A percentile compares a stretch with the other conserved stretches of the same genome.
Evolutionary conservation across 2,888 invertebrate species (phyloP).

Genomic region (Diabrotica balteata): DNA sequence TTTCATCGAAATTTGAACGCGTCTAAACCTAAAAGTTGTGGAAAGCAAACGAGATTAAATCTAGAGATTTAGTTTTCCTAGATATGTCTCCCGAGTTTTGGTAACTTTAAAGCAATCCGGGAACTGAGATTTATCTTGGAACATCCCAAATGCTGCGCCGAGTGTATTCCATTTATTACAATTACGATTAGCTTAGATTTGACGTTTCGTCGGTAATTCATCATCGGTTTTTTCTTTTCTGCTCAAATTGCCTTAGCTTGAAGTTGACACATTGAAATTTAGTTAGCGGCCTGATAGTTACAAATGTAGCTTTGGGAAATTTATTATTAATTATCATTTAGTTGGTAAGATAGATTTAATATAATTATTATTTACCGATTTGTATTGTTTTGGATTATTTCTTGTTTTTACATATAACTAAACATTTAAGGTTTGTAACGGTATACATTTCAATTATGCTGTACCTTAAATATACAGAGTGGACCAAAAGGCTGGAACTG

Average conservation of each 20-base stretch:
- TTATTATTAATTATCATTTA: no score
- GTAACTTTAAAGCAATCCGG: conserved; percentile 27
- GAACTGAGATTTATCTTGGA: conserved; percentile 28
- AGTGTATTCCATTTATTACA: conserved; percentile 33
- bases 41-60: conserved; percentile 22
- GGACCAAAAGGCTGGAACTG: no score
- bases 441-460: no score
- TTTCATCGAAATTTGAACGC: not conserved
- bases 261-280: conserved; percentile 21
- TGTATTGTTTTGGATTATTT: no score
- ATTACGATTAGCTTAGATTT: conserved; percentile 31
- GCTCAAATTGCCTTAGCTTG: conserved; percentile 19
- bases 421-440: no score
- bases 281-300: conserved; percentile 23
- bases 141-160: conserved; percentile 15
- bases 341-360: no score
- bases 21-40: conserved; percentile 17
- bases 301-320: conserved; percentile 6
- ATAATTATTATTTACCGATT: no score
- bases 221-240: conserved; percentile 28
- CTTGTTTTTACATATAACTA: no score
- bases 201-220: conserved; percentile 30
- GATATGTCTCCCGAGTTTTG: conserved; percentile 28
- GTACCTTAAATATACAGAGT: no score
- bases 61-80: conserved; percentile 23